A percentile compares a stretch with the other conserved stretches of the same genome.
These are phyloP conservation scores for Ptycholaimellus sp. DNA, from an alignment of 2,888 invertebrate genomes.

Conservation along the genomic window DNA sequence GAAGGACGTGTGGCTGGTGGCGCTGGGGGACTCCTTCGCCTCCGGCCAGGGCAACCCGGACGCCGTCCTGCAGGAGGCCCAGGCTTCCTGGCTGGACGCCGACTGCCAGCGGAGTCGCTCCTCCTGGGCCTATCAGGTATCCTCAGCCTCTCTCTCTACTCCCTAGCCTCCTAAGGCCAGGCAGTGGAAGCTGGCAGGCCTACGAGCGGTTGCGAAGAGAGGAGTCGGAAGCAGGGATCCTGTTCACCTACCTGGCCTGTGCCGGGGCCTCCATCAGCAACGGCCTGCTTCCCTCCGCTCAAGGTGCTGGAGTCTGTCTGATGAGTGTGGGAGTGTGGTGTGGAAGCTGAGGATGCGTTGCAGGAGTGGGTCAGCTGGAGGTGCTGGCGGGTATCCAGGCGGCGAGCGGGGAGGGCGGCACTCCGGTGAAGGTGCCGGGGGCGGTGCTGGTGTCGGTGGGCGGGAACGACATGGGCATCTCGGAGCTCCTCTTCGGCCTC, in stretches of 20 bases:
- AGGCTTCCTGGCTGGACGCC: too few relatives aligned
- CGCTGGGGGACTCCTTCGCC: constrained; percentile 19
- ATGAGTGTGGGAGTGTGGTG: too few relatives aligned
- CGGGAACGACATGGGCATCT: constrained; percentile 21
- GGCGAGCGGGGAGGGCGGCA: not conserved
- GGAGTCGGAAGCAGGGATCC: constrained; percentile 5
- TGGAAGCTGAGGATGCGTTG: too few relatives aligned
- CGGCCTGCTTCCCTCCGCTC: constrained; percentile 6
- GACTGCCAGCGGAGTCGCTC: constrained; percentile 12
- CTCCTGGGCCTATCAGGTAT: constrained; percentile 11
- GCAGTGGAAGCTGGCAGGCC: too few relatives aligned
- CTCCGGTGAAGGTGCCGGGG: constrained; percentile 10
- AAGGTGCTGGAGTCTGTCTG: too few relatives aligned
- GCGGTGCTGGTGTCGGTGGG: constrained; percentile 15
- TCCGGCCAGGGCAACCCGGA: constrained; percentile 22
- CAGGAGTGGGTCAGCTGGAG: constrained; percentile 6
- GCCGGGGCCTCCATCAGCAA: constrained; percentile 14
- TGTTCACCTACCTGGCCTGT: constrained; percentile 17
- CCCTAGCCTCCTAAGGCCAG: too few relatives aligned
- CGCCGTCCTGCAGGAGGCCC: constrained; percentile 1
- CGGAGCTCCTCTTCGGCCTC: constrained; percentile 12
- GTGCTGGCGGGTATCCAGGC: constrained; percentile 1
- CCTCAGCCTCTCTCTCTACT: too few relatives aligned
- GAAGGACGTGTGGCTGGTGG: constrained; percentile 14
- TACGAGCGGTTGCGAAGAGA: constrained; percentile 4